Percentiles rank a stretch among this genome's conserved stretches.
Evolutionary conservation across 2,113 vertebrate species (phyloP).

Genomic region (Nothocercus julius): DNA sequence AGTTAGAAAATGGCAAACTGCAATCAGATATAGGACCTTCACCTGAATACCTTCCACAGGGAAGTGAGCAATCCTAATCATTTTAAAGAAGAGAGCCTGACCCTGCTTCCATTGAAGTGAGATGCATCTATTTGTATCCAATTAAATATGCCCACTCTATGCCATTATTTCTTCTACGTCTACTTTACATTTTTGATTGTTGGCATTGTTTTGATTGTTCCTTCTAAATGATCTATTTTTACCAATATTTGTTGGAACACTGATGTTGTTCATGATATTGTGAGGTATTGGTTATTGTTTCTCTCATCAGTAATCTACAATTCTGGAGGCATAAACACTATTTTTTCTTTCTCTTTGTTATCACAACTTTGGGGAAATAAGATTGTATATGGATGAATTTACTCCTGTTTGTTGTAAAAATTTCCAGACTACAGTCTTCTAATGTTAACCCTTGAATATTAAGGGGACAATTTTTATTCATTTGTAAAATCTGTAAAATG

Average conservation of each 20-base stretch:
- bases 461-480: neutral
- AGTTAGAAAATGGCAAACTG: neutral
- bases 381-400: neutral
- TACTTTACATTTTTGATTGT: neutral
- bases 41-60: neutral
- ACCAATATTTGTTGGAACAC: neutral
- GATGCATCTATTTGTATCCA: neutral
- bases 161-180: neutral
- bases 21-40: neutral
- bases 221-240: neutral
- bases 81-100: neutral
- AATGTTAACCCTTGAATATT: neutral
- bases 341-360: neutral
- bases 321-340: neutral
- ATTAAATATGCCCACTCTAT: neutral
- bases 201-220: neutral
- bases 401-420: neutral
- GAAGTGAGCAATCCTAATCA: neutral
- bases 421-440: neutral
- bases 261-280: accelerated
- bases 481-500: neutral
- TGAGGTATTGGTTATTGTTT: neutral
- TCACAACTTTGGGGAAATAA: neutral
- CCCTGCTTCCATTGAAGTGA: neutral
- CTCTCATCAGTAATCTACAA: neutral